Base-by-base conservation (phyloP, 2,888 invertebrate genomes). In the Eledona agricola region DNA sequence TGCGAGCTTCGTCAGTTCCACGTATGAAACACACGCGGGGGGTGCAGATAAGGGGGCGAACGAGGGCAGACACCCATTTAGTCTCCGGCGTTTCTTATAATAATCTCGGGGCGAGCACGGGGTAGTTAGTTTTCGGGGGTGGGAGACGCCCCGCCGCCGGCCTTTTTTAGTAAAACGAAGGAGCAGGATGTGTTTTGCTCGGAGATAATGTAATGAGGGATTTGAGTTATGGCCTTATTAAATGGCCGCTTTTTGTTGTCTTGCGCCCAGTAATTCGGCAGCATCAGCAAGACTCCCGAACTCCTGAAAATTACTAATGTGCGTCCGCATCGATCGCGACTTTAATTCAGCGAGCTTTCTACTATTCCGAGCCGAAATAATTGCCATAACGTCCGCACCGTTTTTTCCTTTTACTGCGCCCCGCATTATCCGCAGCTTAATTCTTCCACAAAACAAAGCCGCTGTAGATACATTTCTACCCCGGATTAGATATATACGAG, bases 31-130 rank as follows among this genome's bases (percentile, higher is more conserved):
- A n/a, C n/a, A n/a, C n/a, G n/a, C n/a, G 56, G 52, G 60, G 60
- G 53, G 60, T 57, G 49, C n/a, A n/a, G n/a, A n/a, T n/a, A n/a
- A n/a, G n/a, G n/a, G n/a, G 59, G 31, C 32, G 60, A 63, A 57
- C 58, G 53, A n/a, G n/a, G 62, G 62, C 71, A 70, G 70, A 70
- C 71, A 71, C 72, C 72, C 73, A 73, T 72, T 73, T 73, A 73
- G 72, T 71, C 68, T 65, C 54, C 67, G 68, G 66, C 73, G 72
- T 73, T 73, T 72, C 72, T 73, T 72, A 73, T 73, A 73, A 73
- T 73, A 73, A 73, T 73, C 72, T 72, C 64, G 63, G 70, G 67
- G 70, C 61, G 70, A 68, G 67, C 60, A 66, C 57, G 63, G 63
- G 60, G 62, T 66, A 66, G 64, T 64, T 66, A 66, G 61, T 63